phyloP scores from a whole-genome alignment of 2,113 vertebrate species.

The Sprattus sprattus region DNA sequence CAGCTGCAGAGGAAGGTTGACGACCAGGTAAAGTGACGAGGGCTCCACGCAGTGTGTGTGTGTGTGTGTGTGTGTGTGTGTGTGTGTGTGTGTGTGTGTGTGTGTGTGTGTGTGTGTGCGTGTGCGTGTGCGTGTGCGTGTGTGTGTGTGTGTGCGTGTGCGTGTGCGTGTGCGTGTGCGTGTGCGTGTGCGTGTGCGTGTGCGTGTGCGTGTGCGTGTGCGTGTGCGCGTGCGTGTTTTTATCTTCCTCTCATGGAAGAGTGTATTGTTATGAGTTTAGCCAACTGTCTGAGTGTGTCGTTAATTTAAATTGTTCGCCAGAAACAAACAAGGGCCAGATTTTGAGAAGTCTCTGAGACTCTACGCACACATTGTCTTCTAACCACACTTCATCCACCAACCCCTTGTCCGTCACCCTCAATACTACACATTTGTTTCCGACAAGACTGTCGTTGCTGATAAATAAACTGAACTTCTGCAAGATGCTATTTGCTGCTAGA shows the following conservation, averaged over 20 bases:
- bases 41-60: not conserved
- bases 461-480: not conserved
- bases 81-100: not conserved
- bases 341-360: not conserved
- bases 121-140: not conserved
- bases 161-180: not conserved
- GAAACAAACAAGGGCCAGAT: no score
- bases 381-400: not conserved
- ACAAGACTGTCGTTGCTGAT: not conserved
- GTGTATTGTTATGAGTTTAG: no score
- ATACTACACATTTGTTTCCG: not conserved
- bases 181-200: not conserved
- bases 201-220: not conserved
- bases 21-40: constrained; percentile 77
- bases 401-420: no score
- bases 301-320: no score
- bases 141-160: not conserved
- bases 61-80: not conserved
- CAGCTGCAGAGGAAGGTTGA: constrained; percentile 94
- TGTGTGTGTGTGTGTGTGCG: not conserved
- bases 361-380: not conserved
- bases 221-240: not conserved
- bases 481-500: not conserved
- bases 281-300: no score
- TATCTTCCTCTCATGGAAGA: no score